Evolutionary conservation across 2,797 vertebrate genomes (phyloP).

Genomic region (Salmo trutta): DNA sequence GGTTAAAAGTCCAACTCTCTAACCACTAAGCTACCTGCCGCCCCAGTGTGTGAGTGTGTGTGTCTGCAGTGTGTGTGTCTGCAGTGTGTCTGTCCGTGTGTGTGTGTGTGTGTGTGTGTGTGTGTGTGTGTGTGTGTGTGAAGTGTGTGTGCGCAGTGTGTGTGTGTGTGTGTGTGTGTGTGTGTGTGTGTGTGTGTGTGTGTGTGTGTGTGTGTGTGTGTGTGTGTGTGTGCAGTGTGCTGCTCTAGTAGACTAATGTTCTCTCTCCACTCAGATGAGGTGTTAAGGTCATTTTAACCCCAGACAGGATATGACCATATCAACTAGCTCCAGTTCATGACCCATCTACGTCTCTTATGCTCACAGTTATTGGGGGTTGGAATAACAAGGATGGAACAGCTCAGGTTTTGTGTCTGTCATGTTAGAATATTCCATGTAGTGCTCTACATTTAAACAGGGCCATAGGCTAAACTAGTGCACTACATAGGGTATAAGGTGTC

Average conservation of each 20-base stretch:
- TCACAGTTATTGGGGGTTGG: not conserved
- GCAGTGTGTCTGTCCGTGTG: no score
- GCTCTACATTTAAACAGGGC: not conserved
- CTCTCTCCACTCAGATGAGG: constrained; percentile 1
- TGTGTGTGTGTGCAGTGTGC: not conserved
- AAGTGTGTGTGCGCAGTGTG: no score
- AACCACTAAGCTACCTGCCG: no score
- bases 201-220: no score
- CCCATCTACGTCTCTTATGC: not conserved
- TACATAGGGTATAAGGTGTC: not conserved
- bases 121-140: no score
- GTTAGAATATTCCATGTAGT: not conserved
- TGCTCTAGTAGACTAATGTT: constrained; percentile 10
- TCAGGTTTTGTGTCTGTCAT: not conserved
- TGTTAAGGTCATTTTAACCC: not conserved
- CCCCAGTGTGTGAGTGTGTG: no score
- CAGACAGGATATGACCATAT: constrained; percentile 11
- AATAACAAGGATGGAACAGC: not conserved
- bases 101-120: no score
- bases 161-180: no score
- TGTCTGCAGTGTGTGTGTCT: no score
- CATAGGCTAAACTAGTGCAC: not conserved
- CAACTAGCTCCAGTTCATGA: not conserved
- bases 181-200: no score
- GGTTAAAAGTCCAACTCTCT: no score